Conservation (phyloP, 2,797 vertebrate genomes). For the Syndactyla subalaris region DNA sequence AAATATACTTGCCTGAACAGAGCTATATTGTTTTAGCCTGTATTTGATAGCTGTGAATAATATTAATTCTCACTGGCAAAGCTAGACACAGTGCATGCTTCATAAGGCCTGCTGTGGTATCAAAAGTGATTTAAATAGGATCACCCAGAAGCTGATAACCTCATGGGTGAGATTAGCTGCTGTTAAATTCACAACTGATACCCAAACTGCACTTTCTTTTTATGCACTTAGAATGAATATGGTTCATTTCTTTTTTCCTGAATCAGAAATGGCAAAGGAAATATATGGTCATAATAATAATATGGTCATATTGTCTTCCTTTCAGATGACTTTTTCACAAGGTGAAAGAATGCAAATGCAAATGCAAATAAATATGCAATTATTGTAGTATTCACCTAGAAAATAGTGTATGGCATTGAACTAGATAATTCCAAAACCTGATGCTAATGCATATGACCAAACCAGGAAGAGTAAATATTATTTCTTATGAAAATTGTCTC, state of each 20-base stretch:
- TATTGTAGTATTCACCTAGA: background rate
- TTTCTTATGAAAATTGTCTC: background rate
- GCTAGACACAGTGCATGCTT: background rate
- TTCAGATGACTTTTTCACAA: background rate
- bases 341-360: background rate
- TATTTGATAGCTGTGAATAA: conserved; percentile 20
- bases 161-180: conserved; percentile 15
- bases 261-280: background rate
- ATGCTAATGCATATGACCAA: background rate
- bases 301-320: background rate
- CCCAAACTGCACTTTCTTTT: conserved; percentile 9
- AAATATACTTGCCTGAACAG: background rate
- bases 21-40: conserved; percentile 16
- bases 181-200: conserved; percentile 18
- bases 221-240: background rate
- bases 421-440: background rate
- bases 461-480: background rate
- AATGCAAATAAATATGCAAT: conserved; percentile 1
- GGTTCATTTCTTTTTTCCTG: conserved; percentile 14
- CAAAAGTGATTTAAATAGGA: conserved; percentile 43
- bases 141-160: conserved; percentile 2
- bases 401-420: background rate
- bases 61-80: conserved; percentile 7
- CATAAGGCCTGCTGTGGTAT: background rate
- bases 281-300: too few relatives aligned